Percentiles rank a stretch among this genome's conserved stretches.
These are phyloP conservation scores for Paratrypauchen microcephalus DNA, from an alignment of 2,797 vertebrate species.

Conservation along the genomic window DNA sequence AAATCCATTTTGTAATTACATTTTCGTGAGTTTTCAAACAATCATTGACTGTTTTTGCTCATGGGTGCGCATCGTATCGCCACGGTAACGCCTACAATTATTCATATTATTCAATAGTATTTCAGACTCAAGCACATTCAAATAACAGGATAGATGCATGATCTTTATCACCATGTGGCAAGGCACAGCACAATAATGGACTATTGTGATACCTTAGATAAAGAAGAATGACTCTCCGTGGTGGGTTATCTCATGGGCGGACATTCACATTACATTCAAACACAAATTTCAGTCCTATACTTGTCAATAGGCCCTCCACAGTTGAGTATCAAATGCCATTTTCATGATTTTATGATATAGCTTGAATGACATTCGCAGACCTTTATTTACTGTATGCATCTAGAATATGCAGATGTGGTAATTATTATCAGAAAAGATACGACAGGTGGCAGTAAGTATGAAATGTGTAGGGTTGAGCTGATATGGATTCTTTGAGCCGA, in stretches of 20 bases:
- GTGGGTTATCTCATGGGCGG: background rate
- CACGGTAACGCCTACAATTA: too few relatives aligned
- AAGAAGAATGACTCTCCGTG: background rate
- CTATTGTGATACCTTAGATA: background rate
- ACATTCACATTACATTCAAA: background rate
- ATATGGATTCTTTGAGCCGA: too few relatives aligned
- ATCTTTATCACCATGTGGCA: too few relatives aligned
- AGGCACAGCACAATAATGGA: background rate
- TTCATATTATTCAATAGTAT: constrained; percentile 20
- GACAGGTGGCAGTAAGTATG: too few relatives aligned
- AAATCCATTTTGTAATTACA: too few relatives aligned
- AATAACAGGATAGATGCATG: constrained; percentile 26
- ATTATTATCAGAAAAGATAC: background rate
- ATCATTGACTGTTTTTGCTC: too few relatives aligned
- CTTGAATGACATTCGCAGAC: background rate
- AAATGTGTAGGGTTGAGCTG: too few relatives aligned
- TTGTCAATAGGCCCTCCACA: too few relatives aligned
- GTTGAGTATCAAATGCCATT: background rate
- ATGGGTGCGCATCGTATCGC: too few relatives aligned
- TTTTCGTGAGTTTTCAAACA: too few relatives aligned
- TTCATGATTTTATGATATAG: too few relatives aligned
- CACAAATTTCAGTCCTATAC: too few relatives aligned
- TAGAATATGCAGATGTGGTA: background rate
- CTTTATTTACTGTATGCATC: background rate
- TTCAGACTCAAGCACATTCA: constrained; percentile 34